Evolutionary conservation across 2,113 vertebrate species (phyloP).

Genomic region (Spea multiplicata): DNA sequence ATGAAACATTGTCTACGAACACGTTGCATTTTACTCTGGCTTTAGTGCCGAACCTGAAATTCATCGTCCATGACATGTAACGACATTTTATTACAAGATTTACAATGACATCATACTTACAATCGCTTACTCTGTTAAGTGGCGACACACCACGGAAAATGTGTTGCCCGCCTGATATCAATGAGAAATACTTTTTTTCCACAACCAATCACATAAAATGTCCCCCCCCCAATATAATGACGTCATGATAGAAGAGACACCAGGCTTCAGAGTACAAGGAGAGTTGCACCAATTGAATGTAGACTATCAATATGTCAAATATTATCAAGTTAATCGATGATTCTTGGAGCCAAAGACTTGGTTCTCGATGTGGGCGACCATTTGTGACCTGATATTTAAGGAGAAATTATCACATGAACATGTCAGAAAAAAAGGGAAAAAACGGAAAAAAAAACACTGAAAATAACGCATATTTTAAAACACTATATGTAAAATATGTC

Average conservation of each 20-base stretch:
- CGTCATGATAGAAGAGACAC: neutral
- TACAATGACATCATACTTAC: neutral
- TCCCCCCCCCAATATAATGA: neutral
- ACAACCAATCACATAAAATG: neutral
- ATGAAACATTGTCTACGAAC: neutral
- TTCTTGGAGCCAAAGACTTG: too few relatives aligned
- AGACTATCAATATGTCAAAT: neutral
- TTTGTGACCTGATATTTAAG: too few relatives aligned
- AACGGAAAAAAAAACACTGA: too few relatives aligned
- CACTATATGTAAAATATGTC: too few relatives aligned
- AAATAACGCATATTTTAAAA: too few relatives aligned
- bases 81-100: neutral
- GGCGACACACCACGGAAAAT: neutral
- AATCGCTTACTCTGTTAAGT: neutral
- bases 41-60: neutral
- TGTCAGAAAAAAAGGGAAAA: too few relatives aligned
- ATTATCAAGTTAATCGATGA: too few relatives aligned
- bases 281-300: slow-evolving; percentile 22
- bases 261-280: slow-evolving; percentile 4
- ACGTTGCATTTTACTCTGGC: neutral
- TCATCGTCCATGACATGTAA: neutral
- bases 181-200: neutral
- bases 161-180: neutral
- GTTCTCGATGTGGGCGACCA: too few relatives aligned
- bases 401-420: too few relatives aligned